Evolutionary conservation across 1,140 invertebrate species (phyloP), one percentile per base, ranked within the genome.

Genomic region (Pissodes strobi): DNA sequence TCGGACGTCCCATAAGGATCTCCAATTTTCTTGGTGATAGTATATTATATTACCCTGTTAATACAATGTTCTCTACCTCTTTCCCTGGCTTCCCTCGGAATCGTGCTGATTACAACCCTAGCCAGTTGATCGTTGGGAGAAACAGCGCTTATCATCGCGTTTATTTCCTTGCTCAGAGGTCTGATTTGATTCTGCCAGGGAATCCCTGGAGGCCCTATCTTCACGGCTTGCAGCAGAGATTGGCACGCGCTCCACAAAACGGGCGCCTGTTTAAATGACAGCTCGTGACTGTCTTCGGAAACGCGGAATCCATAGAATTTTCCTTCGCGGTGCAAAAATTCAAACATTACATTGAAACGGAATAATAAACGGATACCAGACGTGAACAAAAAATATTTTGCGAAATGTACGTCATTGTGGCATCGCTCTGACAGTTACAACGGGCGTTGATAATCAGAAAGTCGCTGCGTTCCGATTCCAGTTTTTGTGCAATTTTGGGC

Each of bases 241-340:
- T 96, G 91, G 74, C 92, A 95, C 9, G 95, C 91, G 57, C 92
- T 85, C 96, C 95, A 98, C 65, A 97, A 83, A 23, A 92, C 85
- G 76, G 95, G 93, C 2, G 92, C 88, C 67, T 91, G 86, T 55
- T 89, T 86, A 0, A 89, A 88, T 62, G 87, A 84, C 70, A 87
- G 88, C 69, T 97, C 95, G 19, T 17, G 18, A 10, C 17, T 37
- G 13, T 48, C 23, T 30, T 46, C 39, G 4, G 13, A 58, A 5
- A 46, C 23, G 15, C 39, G 15, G 9, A 58, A 17, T 30, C 41
- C 39, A 21, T 30, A 46, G 41, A 58, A 30, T 58, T 45, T 58
- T 45, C 56, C 56, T n/a, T 34, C 1, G 13, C 5, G 23, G 27
- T 30, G 30, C 13, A 58, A 46, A 58, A 58, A 46, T 27, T 58